Conservation (phyloP, 2,797 vertebrate genomes). For the Acanthurus leucopareius region DNA sequence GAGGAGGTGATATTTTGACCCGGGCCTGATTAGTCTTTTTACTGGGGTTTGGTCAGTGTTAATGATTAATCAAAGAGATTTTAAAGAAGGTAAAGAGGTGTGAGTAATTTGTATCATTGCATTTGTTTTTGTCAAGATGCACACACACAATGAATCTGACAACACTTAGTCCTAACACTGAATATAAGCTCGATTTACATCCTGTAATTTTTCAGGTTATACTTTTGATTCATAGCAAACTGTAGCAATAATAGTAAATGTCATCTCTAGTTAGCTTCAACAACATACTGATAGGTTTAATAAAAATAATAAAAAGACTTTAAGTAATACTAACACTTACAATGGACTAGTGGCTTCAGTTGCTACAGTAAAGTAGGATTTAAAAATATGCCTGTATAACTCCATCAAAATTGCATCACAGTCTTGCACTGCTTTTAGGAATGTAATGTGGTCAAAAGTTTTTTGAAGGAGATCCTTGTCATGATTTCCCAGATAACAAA, state of each 20-base stretch:
- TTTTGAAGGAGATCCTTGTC: no score
- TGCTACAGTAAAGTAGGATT: no score
- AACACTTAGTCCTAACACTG: background rate
- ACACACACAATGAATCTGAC: conserved; percentile 10
- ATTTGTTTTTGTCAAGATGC: conserved; percentile 18
- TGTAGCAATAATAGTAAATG: no score
- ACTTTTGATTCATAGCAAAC: background rate
- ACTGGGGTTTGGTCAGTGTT: conserved; percentile 78
- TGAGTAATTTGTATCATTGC: conserved; percentile 25
- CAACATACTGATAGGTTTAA: background rate
- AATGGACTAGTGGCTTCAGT: no score
- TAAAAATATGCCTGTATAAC: no score
- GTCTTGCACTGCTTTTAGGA: no score
- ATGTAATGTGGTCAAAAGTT: no score
- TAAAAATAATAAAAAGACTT: background rate
- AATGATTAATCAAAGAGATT: conserved; percentile 80
- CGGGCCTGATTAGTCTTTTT: conserved; percentile 66
- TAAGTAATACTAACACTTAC: background rate
- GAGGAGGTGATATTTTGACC: conserved; percentile 77
- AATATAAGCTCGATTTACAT: background rate
- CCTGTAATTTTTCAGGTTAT: no score
- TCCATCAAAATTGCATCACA: no score
- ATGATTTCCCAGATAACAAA: no score
- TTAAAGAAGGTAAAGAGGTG: conserved; percentile 60
- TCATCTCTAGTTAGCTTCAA: no score